Base-by-base conservation (phyloP, 1,140 invertebrate genomes). In the Cherax quadricarinatus region DNA sequence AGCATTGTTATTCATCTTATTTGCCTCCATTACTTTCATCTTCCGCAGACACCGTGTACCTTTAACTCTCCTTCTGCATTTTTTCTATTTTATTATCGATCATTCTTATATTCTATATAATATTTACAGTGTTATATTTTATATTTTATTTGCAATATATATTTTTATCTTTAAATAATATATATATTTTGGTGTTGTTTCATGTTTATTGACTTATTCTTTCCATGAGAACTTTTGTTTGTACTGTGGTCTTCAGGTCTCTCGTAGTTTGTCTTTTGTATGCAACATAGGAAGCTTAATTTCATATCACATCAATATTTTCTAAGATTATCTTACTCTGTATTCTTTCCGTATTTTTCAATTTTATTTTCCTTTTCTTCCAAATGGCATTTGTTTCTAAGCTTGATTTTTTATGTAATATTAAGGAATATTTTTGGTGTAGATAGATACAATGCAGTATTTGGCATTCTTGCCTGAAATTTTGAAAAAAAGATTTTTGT, bases 1-100 rank as follows among this genome's bases (percentile, higher is more conserved):
- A 88, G 86, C 66, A 57, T 73, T 88, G 75, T 70, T 70, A 85
- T 48, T 84, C 12, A 70, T 49, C 53, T 49, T 49, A 85, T 57
- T 85, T 85, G 83, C 30, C 30, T 85, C 70, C 53, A 48, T 16
- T 85, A 85, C 48, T 84, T 84, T 3, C 21, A 12, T 66, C 41
- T 70, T 7, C 24, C 18, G 24, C 7, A 5, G 18, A 66, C 24
- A 30, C 12, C 5, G n/a, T 30, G n/a, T 30, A 75, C 70, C 70
- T 30, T 30, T 75, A 9, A 12, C 7, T n/a, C 70, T 7, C 7
- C 70, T 21, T 3, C 62, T 18, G 5, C 12, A 66, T 66, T 66
- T 66, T 66, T 12, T 66, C 62, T 18, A 16, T 66, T 66, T 66
- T 16, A 21, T 21, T 66, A 66, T 66, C 62, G 1, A 21, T 66